Evolutionary conservation across 64 coral and sea anemone species (phyloP), one percentile per base, ranked within the genome.

Genomic region (Montipora capricornis): DNA sequence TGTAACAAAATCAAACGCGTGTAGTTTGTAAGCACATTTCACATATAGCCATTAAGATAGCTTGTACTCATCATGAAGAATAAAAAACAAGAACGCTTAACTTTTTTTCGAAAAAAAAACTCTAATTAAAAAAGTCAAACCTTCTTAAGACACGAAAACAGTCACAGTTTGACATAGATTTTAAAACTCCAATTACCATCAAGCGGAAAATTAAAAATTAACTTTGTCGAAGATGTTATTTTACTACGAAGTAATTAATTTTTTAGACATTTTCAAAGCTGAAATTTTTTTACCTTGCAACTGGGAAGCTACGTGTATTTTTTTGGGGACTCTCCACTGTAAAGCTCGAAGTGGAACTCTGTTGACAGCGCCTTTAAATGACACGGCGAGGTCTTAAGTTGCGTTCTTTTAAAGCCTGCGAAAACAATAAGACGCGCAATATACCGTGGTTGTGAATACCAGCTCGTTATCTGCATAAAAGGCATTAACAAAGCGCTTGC

Each of bases 381-480:
- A 73, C 19, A 50, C 20, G 22, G 45, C 50, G 49, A 71, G 70
- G 66, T 3, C 61, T 69, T 8, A 14, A 5, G n/a, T 13, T 73
- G 44, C 50, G 81, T 46, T 73, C 82, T 86, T 86, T 86, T 86
- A 86, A 86, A 86, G 82, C 46, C 64, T 17, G 46, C 15, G 82
- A 49, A 86, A 71, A 86, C 82, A 86, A 86, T 86, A 71, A 46
- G 29, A 4, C 9, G 9, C 22, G 48, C 5, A 45, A 20, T 86
- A 86, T 73, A 66, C 45, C 10, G 47, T 64, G 44, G 45, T 66
- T 8, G 44, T 50, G 66, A 86, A 73, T 86, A 86, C n/a, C 8
- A 49, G 49, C 44, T 16, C 66, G 66, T 86, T 86, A 86, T 86
- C 64, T 12, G 8, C 82, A 84, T 86, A 86, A 86, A 66, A 62